A percentile compares a stretch with the other conserved stretches of the same genome.
Conservation (phyloP, 2,113 vertebrate genomes). For the Cacatua alba region DNA sequence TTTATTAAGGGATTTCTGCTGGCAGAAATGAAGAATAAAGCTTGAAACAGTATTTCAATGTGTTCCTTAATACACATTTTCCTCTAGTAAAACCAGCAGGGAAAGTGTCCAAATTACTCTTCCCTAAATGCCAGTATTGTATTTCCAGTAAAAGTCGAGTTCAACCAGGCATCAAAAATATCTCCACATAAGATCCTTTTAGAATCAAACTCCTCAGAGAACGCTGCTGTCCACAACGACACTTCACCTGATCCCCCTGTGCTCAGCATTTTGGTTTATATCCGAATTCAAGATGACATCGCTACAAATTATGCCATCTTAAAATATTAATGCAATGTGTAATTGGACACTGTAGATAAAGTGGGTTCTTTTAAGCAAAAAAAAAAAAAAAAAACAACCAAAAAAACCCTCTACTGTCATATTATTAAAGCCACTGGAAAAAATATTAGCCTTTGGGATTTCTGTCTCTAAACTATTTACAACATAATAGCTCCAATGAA, state of each 20-base stretch:
- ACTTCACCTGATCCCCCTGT: neutral
- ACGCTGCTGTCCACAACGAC: neutral
- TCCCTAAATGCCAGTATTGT: slow-evolving; percentile 71
- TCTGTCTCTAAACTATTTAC: slow-evolving; percentile 7
- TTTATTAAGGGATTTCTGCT: slow-evolving; percentile 52
- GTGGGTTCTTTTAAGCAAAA: neutral
- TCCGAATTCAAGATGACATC: neutral
- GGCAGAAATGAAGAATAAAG: slow-evolving; percentile 45
- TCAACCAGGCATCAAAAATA: slow-evolving; percentile 40
- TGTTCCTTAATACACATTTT: slow-evolving; percentile 66
- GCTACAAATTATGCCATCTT: neutral
- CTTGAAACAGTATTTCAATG: slow-evolving; percentile 72
- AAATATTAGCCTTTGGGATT: slow-evolving; percentile 33
- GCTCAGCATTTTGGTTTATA: neutral
- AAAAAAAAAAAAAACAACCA: too few relatives aligned
- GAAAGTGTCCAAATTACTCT: slow-evolving; percentile 76
- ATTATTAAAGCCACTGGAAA: slow-evolving; percentile 1
- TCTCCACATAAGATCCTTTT: slow-evolving; percentile 42
- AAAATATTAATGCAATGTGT: neutral
- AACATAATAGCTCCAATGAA: neutral
- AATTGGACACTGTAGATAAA: neutral
- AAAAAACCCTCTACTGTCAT: neutral
- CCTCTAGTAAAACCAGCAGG: slow-evolving; percentile 78
- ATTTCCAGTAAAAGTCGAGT: slow-evolving; percentile 61
- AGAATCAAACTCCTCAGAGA: neutral